Evolutionary conservation across 1,140 invertebrate species (phyloP), one percentile per base, ranked within the genome.

Genomic region (Zaprionus africanus): DNA sequence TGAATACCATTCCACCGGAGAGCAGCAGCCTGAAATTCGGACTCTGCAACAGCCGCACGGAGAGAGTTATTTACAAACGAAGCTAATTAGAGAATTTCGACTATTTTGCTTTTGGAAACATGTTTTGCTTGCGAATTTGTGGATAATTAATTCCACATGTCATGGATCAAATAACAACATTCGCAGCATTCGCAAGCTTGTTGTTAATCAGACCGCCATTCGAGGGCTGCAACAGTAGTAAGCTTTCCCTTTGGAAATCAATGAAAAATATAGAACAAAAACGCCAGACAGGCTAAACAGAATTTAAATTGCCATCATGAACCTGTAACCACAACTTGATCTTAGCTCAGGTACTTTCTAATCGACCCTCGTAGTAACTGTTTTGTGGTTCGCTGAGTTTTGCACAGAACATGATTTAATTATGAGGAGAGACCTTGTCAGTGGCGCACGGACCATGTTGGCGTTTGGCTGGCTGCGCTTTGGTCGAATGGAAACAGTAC

Each of bases 341-440:
- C n/a, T 17, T 13, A 17, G 7, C 3, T 62, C 2, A 13, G 41
- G 6, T 49, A 66, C 3, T 66, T n/a, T 3, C 19, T 15, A 13
- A 26, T 22, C 41, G 4, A 46, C 64, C 41, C 64, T 66, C 54
- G 41, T 13, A 12, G 41, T 43, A 61, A 41, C 34, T 31, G 65
- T 34, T 76, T 36, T 72, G 38, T 43, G 53, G 36, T 43, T 51
- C 34, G 63, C 28, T 56, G 49, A 56, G 67, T 59, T 74, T 71
- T 59, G 17, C 68, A 71, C 12, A 43, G 58, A 38, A 43, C 66
- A 63, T 81, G 70, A 83, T 83, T 81, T 71, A 72, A 83, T 83
- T 72, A 83, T 81, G 63, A 36, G 58, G 31, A 17, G 62, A 60
- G 46, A 41, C 54, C 54, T 58, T 38, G 41, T 36, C n/a, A 49